Base-by-base conservation (phyloP, 2,888 invertebrate genomes). In the Neoaliturus tenellus region DNA sequence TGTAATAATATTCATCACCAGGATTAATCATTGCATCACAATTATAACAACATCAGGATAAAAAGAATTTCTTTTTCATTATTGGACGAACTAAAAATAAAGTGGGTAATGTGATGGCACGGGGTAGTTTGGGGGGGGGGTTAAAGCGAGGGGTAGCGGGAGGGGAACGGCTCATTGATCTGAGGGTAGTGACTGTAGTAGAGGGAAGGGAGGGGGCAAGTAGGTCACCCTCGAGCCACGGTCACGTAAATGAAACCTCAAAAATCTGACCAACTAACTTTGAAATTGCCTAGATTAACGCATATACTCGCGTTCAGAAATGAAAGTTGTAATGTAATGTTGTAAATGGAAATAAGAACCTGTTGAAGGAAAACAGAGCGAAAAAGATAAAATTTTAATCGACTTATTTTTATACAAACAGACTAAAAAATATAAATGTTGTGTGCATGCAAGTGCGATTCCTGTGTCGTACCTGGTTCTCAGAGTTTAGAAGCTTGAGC, bases 401-500 rank as follows among this genome's bases (percentile, higher is more conserved):
- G n/a, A n/a, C n/a, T n/a, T n/a, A n/a, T n/a, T n/a, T n/a, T n/a
- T n/a, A n/a, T n/a, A n/a, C n/a, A n/a, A n/a, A n/a, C n/a, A n/a
- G n/a, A n/a, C n/a, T n/a, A n/a, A n/a, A n/a, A n/a, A n/a, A n/a
- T n/a, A n/a, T n/a, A n/a, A n/a, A n/a, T n/a, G n/a, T n/a, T n/a
- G n/a, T n/a, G n/a, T n/a, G n/a, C n/a, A n/a, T n/a, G n/a, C n/a
- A n/a, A n/a, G n/a, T n/a, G n/a, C n/a, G n/a, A n/a, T n/a, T n/a
- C n/a, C n/a, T n/a, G n/a, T n/a, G n/a, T n/a, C n/a, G n/a, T 90
- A 98, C 98, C 97, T 98, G 98, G 91, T 98, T 98, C 92, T 99
- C 98, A 89, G 96, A 97, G 92, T 98, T 98, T 91, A 98, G 95
- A 90, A 98, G 93, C 91, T 98, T 98, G 88, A 98, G 94, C 92